Evolutionary conservation across 2,113 vertebrate species (phyloP).

Genomic region (Pteruthius melanotis): DNA sequence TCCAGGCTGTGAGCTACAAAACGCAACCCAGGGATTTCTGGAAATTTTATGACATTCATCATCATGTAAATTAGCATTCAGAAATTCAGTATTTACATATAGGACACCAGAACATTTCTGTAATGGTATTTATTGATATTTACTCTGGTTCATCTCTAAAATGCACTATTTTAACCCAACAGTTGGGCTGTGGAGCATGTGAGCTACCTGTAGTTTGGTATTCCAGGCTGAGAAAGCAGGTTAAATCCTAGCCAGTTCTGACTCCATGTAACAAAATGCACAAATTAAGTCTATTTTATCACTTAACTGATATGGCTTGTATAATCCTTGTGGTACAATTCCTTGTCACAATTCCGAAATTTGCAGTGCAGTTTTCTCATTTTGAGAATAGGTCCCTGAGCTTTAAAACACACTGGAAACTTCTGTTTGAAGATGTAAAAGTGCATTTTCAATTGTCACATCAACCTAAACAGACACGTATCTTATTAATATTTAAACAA

Average conservation of each 20-base stretch:
- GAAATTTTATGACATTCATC: not conserved
- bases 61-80: not conserved
- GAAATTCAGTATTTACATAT: not conserved
- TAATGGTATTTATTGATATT: not conserved
- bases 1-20: not conserved
- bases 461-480: not conserved
- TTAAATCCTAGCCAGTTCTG: not conserved
- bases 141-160: not conserved
- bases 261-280: not conserved
- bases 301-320: not conserved
- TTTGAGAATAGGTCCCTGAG: not conserved
- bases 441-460: not conserved
- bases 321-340: not conserved
- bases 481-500: not conserved
- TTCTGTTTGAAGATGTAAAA: not conserved
- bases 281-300: not conserved
- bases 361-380: not conserved
- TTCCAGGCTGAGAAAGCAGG: not conserved
- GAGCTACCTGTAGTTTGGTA: not conserved
- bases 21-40: not conserved
- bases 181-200: rapidly evolving
- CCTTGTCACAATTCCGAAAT: not conserved
- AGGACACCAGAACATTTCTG: not conserved
- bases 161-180: not conserved
- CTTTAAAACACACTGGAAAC: not conserved